These are phyloP conservation scores for Hippasteria phrygiana DNA, from an alignment of 53 echinoderm and acorn worm genomes.

Conservation along the genomic window DNA sequence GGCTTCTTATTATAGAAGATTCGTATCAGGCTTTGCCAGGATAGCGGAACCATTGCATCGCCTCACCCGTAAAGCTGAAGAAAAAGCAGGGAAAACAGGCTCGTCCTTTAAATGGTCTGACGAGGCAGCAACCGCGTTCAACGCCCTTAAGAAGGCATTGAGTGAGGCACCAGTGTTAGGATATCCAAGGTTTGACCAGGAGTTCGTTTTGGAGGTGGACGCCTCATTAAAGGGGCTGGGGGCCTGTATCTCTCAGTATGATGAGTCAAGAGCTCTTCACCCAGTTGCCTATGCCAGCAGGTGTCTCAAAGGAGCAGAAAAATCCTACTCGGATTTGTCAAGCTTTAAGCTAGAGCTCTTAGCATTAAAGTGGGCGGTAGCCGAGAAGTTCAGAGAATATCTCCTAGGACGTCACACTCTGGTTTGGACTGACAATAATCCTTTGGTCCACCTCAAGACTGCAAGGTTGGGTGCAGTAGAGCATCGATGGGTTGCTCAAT, in stretches of 20 bases:
- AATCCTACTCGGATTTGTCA: background rate
- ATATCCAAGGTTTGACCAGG: too few species aligned
- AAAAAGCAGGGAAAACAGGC: too few species aligned
- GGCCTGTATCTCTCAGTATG: background rate
- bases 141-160: too few species aligned
- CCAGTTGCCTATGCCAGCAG: background rate
- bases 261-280: background rate
- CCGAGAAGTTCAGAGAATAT: background rate
- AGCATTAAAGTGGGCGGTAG: constrained; percentile 1
- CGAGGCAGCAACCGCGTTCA: too few species aligned
- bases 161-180: too few species aligned
- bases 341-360: background rate
- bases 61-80: too few species aligned
- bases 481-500: constrained; percentile 6
- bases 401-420: background rate
- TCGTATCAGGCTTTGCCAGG: too few species aligned
- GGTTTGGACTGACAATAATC: background rate
- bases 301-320: background rate
- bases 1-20: too few species aligned
- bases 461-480: constrained; percentile 13
- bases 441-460: background rate
- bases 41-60: too few species aligned
- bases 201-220: too few species aligned
- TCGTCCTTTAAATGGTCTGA: too few species aligned
- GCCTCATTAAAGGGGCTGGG: too few species aligned